A percentile compares a stretch with the other conserved stretches of the same genome.
phyloP scores from a whole-genome alignment of 2,888 invertebrate genomes.

The Polydrusus tereticollis region DNA sequence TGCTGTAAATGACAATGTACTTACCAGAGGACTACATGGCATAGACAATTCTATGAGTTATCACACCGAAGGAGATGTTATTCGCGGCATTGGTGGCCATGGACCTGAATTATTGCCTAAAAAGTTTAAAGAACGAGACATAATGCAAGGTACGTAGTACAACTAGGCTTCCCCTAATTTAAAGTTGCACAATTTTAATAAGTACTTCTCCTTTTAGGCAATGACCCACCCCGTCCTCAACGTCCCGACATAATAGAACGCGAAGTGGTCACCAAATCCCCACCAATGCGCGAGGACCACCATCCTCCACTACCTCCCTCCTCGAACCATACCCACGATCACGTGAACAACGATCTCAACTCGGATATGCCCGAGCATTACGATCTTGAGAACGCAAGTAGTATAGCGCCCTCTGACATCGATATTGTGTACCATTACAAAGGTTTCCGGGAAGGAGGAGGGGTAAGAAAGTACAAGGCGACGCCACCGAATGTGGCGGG shows the following conservation, averaged over 20 bases:
- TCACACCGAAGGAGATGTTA: slow-evolving; percentile 80
- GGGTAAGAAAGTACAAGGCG: slow-evolving; percentile 83
- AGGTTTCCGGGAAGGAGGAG: slow-evolving; percentile 63
- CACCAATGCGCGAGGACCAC: slow-evolving; percentile 82
- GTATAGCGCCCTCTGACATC: slow-evolving; percentile 97
- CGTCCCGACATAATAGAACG: slow-evolving; percentile 95
- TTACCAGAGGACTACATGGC: slow-evolving; percentile 77
- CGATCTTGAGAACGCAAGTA: slow-evolving; percentile 96
- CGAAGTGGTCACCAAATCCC: slow-evolving; percentile 87
- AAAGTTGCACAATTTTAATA: slow-evolving; percentile 62
- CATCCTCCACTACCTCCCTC: slow-evolving; percentile 85
- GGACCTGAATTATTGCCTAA: slow-evolving; percentile 89
- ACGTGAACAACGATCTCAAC: slow-evolving; percentile 80
- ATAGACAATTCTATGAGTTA: slow-evolving; percentile 79
- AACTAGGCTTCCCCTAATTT: neutral
- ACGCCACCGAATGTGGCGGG: slow-evolving; percentile 85
- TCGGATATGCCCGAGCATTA: slow-evolving; percentile 92
- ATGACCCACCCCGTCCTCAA: slow-evolving; percentile 83
- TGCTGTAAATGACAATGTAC: slow-evolving; percentile 78
- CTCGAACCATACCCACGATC: slow-evolving; percentile 80
- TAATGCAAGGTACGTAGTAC: slow-evolving; percentile 69
- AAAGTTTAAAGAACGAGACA: slow-evolving; percentile 90
- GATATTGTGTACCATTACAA: slow-evolving; percentile 98
- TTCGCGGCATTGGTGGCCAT: slow-evolving; percentile 81
- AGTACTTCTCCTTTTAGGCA: slow-evolving; percentile 53